Conservation (phyloP, 2,113 vertebrate species). For the Ammodytes marinus region DNA sequence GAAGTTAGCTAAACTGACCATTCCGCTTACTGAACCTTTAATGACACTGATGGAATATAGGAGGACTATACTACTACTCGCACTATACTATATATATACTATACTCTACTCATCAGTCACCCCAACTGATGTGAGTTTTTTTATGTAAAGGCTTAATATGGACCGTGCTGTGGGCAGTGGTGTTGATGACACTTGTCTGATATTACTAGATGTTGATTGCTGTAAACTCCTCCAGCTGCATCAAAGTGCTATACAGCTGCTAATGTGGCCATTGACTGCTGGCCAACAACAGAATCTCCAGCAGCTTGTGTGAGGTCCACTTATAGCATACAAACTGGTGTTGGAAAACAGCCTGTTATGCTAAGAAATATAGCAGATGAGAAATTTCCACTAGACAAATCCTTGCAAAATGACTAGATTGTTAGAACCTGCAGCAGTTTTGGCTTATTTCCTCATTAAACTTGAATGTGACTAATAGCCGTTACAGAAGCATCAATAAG, state of each 20-base stretch:
- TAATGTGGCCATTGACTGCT: slow-evolving; percentile 45
- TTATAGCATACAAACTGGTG: slow-evolving; percentile 32
- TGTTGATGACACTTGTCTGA: slow-evolving; percentile 26
- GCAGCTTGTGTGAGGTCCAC: slow-evolving; percentile 49
- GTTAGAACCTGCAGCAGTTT: slow-evolving; percentile 3
- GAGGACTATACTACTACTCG: too few relatives aligned
- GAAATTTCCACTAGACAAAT: not conserved
- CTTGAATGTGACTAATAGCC: not conserved
- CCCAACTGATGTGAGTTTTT: not conserved
- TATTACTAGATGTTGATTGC: slow-evolving; percentile 1
- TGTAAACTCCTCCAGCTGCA: slow-evolving; percentile 25
- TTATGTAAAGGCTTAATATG: not conserved
- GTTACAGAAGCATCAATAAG: not conserved
- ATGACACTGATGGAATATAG: too few relatives aligned
- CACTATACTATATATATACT: too few relatives aligned
- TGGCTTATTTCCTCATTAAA: slow-evolving; percentile 9
- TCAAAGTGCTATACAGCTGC: slow-evolving; percentile 16
- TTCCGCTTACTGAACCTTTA: too few relatives aligned
- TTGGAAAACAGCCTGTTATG: slow-evolving; percentile 49
- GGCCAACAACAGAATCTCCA: slow-evolving; percentile 37
- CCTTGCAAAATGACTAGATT: slow-evolving; percentile 12
- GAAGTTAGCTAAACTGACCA: too few relatives aligned
- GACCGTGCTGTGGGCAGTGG: not conserved
- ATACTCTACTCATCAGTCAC: not conserved
- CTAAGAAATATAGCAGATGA: slow-evolving; percentile 35